These are phyloP conservation scores for Vulpes ferrilata DNA, from an alignment of 2,113 vertebrate species.

Conservation along the genomic window DNA sequence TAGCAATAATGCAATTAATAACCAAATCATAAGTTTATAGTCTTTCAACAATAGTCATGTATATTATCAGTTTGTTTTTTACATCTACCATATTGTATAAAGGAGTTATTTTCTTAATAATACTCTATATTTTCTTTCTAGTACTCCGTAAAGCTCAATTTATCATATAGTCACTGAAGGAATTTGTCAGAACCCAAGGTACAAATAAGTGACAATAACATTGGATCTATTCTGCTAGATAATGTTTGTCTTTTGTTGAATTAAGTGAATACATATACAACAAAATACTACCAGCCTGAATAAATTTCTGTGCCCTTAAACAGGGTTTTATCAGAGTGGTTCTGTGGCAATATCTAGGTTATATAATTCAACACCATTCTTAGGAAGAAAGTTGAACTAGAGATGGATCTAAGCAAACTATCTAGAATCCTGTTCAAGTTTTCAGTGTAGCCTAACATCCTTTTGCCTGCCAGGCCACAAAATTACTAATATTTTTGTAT, in stretches of 20 bases:
- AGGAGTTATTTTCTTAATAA: background rate
- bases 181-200: background rate
- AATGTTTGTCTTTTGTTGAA: background rate
- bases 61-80: background rate
- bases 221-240: background rate
- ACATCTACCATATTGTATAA: background rate
- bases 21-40: background rate
- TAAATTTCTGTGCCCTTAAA: background rate
- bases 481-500: background rate
- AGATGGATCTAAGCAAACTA: background rate
- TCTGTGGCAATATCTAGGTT: background rate
- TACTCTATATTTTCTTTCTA: background rate
- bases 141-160: background rate
- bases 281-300: background rate
- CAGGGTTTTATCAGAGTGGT: background rate
- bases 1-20: background rate
- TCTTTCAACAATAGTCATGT: background rate
- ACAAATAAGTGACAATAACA: too few species aligned
- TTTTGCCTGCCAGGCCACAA: background rate
- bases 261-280: background rate
- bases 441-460: background rate
- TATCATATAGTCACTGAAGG: background rate
- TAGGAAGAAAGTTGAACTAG: background rate
- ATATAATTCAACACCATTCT: background rate
- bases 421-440: constrained; percentile 2